phyloP scores from a whole-genome alignment of 2,113 vertebrate species.

The Larimichthys crocea region DNA sequence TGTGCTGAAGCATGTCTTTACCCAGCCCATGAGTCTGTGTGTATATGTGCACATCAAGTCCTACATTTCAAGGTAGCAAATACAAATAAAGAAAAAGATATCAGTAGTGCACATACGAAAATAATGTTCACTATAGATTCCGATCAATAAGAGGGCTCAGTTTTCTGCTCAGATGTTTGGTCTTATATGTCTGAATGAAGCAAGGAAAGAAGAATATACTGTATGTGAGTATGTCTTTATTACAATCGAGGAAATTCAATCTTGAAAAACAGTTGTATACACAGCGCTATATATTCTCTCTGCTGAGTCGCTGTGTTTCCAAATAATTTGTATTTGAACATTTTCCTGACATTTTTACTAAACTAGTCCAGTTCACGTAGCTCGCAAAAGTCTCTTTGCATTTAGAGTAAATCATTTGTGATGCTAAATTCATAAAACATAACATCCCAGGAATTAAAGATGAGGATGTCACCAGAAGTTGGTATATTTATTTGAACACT shows the following conservation, averaged over 20 bases:
- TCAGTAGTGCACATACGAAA: background rate
- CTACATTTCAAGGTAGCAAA: background rate
- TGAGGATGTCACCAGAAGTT: too few relatives aligned
- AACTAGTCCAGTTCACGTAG: background rate
- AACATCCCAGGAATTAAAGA: too few relatives aligned
- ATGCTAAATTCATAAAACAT: background rate
- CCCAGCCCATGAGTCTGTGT: background rate
- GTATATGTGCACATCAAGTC: background rate
- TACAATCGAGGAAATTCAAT: background rate
- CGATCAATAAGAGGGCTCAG: background rate
- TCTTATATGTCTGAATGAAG: background rate
- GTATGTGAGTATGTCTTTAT: background rate
- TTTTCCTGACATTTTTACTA: background rate
- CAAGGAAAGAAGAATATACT: background rate
- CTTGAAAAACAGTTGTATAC: background rate
- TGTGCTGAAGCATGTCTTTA: constrained; percentile 29
- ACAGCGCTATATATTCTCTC: background rate
- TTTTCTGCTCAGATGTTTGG: background rate
- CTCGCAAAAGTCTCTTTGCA: background rate
- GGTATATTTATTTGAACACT: too few relatives aligned
- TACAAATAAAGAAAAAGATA: background rate
- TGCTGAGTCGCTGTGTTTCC: background rate
- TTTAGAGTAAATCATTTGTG: background rate
- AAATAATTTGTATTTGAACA: background rate
- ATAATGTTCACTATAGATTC: background rate